Evolutionary conservation across 2,113 vertebrate species (phyloP).

Genomic region (Oncorhynchus nerka): DNA sequence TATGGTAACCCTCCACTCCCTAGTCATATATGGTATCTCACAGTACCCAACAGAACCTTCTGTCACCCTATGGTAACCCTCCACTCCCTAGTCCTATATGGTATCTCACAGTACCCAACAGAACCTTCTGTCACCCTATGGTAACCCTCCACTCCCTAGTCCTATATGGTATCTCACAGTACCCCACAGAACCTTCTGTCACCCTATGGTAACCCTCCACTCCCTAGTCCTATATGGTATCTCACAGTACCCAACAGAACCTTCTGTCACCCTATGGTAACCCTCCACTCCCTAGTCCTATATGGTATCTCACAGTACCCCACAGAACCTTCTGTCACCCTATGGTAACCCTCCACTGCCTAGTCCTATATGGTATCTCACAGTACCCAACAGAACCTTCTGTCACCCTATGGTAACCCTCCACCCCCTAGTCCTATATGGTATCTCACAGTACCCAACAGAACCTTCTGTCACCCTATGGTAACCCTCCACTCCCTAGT

Average conservation of each 20-base stretch:
- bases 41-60: too few species aligned
- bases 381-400: too few species aligned
- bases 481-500: too few species aligned
- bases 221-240: neutral
- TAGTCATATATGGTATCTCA: neutral
- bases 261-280: constrained; percentile 39
- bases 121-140: constrained; percentile 47
- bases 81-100: neutral
- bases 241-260: neutral
- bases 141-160: too few species aligned
- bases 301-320: neutral
- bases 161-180: neutral
- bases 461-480: constrained; percentile 47
- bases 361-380: neutral
- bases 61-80: constrained; percentile 33
- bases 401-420: constrained; percentile 33
- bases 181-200: too few species aligned
- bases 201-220: neutral
- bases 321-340: too few species aligned
- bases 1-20: too few species aligned
- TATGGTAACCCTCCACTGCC: too few species aligned
- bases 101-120: neutral
- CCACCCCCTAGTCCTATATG: neutral
- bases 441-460: neutral
- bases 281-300: too few species aligned